Conservation (phyloP, 2,113 vertebrate species). For the Triplophysa dalaica region DNA sequence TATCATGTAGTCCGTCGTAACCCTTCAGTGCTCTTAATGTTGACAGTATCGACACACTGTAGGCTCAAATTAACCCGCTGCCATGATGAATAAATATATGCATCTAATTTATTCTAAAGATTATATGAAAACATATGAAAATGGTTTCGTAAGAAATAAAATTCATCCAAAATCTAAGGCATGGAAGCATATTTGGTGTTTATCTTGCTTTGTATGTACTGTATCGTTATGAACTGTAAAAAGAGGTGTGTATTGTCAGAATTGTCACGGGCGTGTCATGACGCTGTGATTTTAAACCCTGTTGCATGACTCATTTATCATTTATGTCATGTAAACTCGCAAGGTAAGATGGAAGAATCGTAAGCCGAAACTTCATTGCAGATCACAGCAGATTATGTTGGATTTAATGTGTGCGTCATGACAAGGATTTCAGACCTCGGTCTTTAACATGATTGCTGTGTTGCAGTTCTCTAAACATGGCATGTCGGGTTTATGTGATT, state of each 20-base stretch:
- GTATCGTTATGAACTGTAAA: neutral
- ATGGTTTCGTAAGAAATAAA: too few relatives aligned
- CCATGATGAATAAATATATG: too few relatives aligned
- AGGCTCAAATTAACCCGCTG: too few relatives aligned
- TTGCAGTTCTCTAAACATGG: neutral
- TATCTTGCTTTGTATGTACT: too few relatives aligned
- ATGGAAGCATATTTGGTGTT: too few relatives aligned
- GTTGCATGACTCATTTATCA: constrained; percentile 70
- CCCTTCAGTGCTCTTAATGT: too few relatives aligned
- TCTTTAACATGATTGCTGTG: constrained; percentile 6
- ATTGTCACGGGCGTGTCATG: constrained; percentile 62
- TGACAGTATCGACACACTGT: too few relatives aligned
- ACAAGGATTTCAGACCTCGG: constrained; percentile 23
- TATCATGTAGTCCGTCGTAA: constrained; percentile 6
- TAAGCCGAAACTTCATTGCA: constrained; percentile 9
- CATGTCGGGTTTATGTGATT: neutral
- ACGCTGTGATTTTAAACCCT: constrained; percentile 61
- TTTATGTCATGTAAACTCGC: constrained; percentile 69
- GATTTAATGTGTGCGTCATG: constrained; percentile 31
- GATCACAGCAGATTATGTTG: constrained; percentile 34
- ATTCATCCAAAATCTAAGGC: too few relatives aligned
- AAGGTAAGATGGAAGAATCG: constrained; percentile 33
- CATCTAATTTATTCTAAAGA: too few relatives aligned
- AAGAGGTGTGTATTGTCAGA: constrained; percentile 1
- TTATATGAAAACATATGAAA: too few relatives aligned